Evolutionary conservation across 1,140 invertebrate species (phyloP), one percentile per base, ranked within the genome.

Genomic region (Apis florea): DNA sequence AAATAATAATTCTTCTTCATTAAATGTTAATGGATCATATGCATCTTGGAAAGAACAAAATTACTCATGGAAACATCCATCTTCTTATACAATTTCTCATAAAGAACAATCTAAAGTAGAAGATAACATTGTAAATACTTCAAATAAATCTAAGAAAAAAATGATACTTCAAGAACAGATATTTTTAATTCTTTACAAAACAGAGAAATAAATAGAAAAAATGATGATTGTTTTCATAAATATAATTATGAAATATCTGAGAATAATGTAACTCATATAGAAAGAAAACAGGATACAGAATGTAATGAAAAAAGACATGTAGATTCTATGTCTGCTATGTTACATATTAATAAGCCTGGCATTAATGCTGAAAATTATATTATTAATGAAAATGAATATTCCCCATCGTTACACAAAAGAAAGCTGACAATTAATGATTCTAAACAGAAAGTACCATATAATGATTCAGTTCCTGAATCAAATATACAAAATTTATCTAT

Each of bases 41-140:
- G 87, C 91, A 24, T 74, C 86, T 12, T 92, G 91, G 91, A 91
- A 81, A 69, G 83, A 90, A 26, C 83, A 90, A 13, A 87, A 88
- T 79, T 90, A 85, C 73, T 79, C 73, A 71, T 31, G 61, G 13
- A 81, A 69, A 26, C 53, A 61, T 0, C 0, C 71, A 17, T 15
- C n/a, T 49, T 61, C 61, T 15, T 17, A 0, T 31, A 21, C 40
- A 51, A 58, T 0, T 58, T 15, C 78, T 63, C 11, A 49, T 47
- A 72, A 79, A 54, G 17, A 24, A 63, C 64, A 74, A 5, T 69
- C 10, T 13, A 49, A 21, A 59, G 3, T 31, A 58, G 49, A 81
- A 13, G 21, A 70, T 51, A 51, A 17, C 2, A 17, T 19, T n/a
- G 24, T 10, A 58, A 21, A 58, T 47, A 19, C 6, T 13, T 17